Evolutionary conservation across 1,140 invertebrate genomes (phyloP).

Genomic region (Papilio xuthus): DNA sequence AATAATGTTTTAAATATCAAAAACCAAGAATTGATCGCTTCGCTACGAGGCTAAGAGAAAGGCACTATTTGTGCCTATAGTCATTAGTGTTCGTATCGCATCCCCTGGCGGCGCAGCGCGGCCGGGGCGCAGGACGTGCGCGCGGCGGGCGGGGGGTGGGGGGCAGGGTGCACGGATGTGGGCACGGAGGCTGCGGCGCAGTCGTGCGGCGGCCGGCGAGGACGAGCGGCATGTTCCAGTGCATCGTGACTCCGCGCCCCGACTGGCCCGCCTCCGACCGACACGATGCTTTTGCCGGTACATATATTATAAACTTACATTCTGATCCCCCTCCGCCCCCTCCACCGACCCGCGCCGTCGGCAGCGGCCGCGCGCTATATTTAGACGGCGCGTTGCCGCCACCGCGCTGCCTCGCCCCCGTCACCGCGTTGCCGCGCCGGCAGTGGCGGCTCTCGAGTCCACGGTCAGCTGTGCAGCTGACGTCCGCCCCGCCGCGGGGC

Average conservation of each 20-base stretch:
- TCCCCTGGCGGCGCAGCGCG: background rate
- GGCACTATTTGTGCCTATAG: background rate
- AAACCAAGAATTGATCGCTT: background rate
- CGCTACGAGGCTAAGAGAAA: background rate
- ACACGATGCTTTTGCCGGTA: slow-evolving; percentile 90
- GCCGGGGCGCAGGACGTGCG: slow-evolving; percentile 10
- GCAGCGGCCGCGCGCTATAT: slow-evolving; percentile 26
- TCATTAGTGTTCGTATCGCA: background rate
- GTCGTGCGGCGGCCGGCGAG: slow-evolving; percentile 54
- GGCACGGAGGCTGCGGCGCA: slow-evolving; percentile 59
- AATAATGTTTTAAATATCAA: too few relatives aligned
- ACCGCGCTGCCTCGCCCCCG: background rate
- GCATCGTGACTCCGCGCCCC: slow-evolving; percentile 90
- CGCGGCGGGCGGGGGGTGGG: slow-evolving; percentile 32
- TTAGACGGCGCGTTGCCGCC: slow-evolving; percentile 25
- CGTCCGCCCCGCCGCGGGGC: too few relatives aligned
- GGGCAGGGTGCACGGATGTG: slow-evolving; percentile 41
- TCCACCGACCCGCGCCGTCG: background rate
- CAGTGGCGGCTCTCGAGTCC: too few relatives aligned
- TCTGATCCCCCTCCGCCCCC: slow-evolving; percentile 34
- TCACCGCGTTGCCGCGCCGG: background rate
- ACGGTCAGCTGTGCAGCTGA: background rate
- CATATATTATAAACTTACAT: slow-evolving; percentile 44
- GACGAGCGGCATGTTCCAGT: slow-evolving; percentile 86
- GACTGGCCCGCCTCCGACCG: slow-evolving; percentile 89